A percentile compares a stretch with the other conserved stretches of the same genome.
phyloP scores from a whole-genome alignment of 2,113 vertebrate genomes.

The Hippocampus guttulatus region DNA sequence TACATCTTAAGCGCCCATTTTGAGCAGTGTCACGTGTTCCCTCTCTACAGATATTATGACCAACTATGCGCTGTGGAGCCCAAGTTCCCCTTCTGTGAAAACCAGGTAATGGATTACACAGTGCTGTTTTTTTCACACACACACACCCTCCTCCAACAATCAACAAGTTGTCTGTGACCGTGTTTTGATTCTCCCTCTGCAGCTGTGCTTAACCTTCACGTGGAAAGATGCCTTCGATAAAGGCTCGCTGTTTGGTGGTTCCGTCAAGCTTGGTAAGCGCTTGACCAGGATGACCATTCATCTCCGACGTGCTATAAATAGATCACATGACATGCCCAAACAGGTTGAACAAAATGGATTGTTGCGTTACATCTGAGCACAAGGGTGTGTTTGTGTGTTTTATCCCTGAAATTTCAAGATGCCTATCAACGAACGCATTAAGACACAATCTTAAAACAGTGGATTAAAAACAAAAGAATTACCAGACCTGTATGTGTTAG shows the following conservation, averaged over 20 bases:
- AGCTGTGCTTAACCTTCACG: constrained; percentile 96
- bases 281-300: background rate
- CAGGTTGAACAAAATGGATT: background rate
- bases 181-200: constrained; percentile 39
- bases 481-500: no score
- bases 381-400: background rate
- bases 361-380: background rate
- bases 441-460: background rate
- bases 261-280: constrained; percentile 89
- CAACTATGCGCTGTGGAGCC: constrained; percentile 93
- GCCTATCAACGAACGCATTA: background rate
- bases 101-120: constrained; percentile 76
- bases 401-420: background rate
- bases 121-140: background rate
- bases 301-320: background rate
- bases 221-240: constrained; percentile 99
- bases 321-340: background rate
- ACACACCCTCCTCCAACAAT: no score
- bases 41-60: constrained; percentile 86
- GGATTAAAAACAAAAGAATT: no score
- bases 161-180: background rate
- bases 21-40: background rate
- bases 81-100: constrained; percentile 97
- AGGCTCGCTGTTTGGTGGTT: constrained; percentile 95
- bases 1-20: background rate